These are phyloP conservation scores for Mesaphorura yosii DNA, from an alignment of 1,140 invertebrate species.

Conservation along the genomic window DNA sequence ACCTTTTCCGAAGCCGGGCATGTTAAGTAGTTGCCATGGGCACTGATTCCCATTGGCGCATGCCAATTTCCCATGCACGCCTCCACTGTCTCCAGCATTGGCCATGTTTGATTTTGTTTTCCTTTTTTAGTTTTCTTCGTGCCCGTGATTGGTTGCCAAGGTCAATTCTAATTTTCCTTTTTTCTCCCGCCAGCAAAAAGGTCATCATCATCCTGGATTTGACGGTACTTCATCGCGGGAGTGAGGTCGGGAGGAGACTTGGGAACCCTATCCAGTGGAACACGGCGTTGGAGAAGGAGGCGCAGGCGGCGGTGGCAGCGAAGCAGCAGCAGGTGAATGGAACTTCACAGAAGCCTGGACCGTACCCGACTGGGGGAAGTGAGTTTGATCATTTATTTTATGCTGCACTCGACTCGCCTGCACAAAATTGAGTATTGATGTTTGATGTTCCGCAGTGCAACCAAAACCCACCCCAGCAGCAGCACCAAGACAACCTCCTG, in stretches of 20 bases:
- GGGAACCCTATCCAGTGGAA: constrained; percentile 56
- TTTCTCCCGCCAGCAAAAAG: constrained; percentile 43
- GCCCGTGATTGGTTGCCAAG: too few relatives aligned
- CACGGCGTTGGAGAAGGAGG: constrained; percentile 34
- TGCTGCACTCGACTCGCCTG: too few relatives aligned
- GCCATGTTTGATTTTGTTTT: too few relatives aligned
- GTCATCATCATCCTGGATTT: constrained; percentile 72
- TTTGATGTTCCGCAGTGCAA: background rate
- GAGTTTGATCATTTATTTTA: too few relatives aligned
- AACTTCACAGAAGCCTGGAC: too few relatives aligned
- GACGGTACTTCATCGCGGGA: constrained; percentile 56
- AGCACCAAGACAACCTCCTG: background rate
- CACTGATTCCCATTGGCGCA: too few relatives aligned
- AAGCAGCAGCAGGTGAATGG: constrained; percentile 3
- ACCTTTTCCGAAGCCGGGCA: background rate
- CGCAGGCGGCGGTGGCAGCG: constrained; percentile 12
- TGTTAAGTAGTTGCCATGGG: background rate
- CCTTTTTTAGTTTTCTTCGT: too few relatives aligned
- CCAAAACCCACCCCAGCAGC: background rate
- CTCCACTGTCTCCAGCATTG: too few relatives aligned
- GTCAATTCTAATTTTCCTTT: too few relatives aligned
- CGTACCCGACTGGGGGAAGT: too few relatives aligned
- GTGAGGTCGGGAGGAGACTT: constrained; percentile 57
- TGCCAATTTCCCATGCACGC: too few relatives aligned
- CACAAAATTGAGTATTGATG: too few relatives aligned